Evolutionary conservation across 2,797 vertebrate genomes (phyloP).

Genomic region (Anisognathus igniventris): DNA sequence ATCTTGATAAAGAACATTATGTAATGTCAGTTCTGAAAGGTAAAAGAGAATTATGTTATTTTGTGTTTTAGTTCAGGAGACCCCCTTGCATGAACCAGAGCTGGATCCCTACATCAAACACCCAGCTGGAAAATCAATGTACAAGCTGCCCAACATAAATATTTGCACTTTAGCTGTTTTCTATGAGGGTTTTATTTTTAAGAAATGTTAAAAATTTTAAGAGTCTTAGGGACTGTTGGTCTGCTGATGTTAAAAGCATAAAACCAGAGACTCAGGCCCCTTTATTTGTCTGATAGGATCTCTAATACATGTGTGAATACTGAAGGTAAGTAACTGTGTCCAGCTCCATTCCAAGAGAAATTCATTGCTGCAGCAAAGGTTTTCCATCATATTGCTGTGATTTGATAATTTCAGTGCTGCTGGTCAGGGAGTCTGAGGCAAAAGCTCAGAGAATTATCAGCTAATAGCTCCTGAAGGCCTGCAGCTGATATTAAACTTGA

Average conservation of each 20-base stretch:
- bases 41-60: neutral
- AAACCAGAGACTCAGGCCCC: neutral
- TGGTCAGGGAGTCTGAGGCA: neutral
- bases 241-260: neutral
- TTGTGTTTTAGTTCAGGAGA: neutral
- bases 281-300: neutral
- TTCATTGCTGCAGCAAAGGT: slow-evolving; percentile 3
- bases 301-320: neutral
- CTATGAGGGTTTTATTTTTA: fast-evolving
- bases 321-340: neutral
- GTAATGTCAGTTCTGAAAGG: neutral
- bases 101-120: neutral
- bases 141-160: neutral
- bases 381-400: slow-evolving; percentile 29
- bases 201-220: neutral
- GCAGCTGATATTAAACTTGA: slow-evolving; percentile 36
- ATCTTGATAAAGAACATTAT: fast-evolving
- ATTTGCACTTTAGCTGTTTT: neutral
- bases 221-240: neutral
- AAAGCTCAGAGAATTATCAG: slow-evolving; percentile 40
- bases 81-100: neutral
- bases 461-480: slow-evolving; percentile 47
- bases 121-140: neutral
- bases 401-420: slow-evolving; percentile 45
- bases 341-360: neutral